Conservation (phyloP, 1,140 invertebrate genomes). For the Ectropis grisescens region DNA sequence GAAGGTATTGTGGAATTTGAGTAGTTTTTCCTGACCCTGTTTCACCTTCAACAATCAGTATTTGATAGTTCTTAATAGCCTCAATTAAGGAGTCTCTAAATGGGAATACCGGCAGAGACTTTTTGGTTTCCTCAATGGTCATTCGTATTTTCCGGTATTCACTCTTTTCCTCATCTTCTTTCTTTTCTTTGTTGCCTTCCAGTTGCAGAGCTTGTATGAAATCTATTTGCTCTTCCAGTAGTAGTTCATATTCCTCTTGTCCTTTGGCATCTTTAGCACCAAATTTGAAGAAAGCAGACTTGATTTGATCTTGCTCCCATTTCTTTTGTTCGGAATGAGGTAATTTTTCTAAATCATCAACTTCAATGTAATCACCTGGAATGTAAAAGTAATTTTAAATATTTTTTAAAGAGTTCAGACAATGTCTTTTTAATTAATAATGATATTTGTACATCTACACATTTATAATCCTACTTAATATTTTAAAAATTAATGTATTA, state of each 20-base stretch:
- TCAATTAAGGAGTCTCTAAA: constrained; percentile 92
- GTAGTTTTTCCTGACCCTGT: constrained; percentile 99
- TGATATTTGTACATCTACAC: no score
- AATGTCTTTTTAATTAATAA: no score
- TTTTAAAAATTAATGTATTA: no score
- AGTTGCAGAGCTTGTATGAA: constrained; percentile 95
- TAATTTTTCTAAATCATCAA: constrained; percentile 87
- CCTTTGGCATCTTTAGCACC: constrained; percentile 89
- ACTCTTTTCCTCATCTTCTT: constrained; percentile 73
- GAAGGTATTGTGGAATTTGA: constrained; percentile 97
- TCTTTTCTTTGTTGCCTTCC: constrained; percentile 82
- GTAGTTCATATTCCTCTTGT: constrained; percentile 90
- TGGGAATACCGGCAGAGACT: constrained; percentile 94
- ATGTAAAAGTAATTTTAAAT: constrained; percentile 1
- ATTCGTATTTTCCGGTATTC: constrained; percentile 83
- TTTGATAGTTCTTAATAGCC: constrained; percentile 91
- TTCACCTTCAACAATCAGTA: constrained; percentile 98
- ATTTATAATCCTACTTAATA: no score
- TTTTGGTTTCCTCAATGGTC: constrained; percentile 93
- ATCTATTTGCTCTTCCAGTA: constrained; percentile 97
- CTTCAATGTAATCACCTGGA: constrained; percentile 85
- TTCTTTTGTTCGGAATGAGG: constrained; percentile 95
- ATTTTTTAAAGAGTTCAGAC: neutral
- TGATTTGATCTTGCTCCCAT: constrained; percentile 98
- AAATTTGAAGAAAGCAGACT: constrained; percentile 92